These are phyloP conservation scores for Formica exsecta DNA, from an alignment of 1,140 invertebrate species.

Conservation along the genomic window DNA sequence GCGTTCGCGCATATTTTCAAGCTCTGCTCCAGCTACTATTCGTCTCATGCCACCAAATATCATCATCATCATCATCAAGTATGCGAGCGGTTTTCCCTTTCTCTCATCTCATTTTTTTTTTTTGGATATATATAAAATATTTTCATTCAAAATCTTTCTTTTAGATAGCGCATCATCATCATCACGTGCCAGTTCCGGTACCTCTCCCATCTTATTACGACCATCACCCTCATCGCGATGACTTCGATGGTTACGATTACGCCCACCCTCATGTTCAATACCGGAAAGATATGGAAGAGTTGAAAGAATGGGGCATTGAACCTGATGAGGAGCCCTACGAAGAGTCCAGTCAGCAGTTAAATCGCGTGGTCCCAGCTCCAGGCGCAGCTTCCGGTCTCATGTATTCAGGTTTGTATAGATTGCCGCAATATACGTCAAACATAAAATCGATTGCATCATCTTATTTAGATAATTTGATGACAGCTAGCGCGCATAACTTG, in stretches of 20 bases:
- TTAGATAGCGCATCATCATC: slow-evolving; percentile 87
- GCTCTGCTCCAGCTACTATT: slow-evolving; percentile 93
- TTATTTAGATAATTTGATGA: slow-evolving; percentile 71
- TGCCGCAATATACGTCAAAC: slow-evolving; percentile 72
- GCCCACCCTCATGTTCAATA: slow-evolving; percentile 83
- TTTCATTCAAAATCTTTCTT: slow-evolving; percentile 57
- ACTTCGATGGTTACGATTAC: slow-evolving; percentile 82
- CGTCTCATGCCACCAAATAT: slow-evolving; percentile 90
- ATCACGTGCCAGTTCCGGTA: slow-evolving; percentile 87
- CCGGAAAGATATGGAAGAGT: slow-evolving; percentile 84
- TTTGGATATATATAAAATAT: not conserved
- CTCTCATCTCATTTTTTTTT: not conserved
- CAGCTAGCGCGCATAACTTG: slow-evolving; percentile 77
- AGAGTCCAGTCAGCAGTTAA: slow-evolving; percentile 60
- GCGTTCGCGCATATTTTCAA: slow-evolving; percentile 94
- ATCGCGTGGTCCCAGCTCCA: slow-evolving; percentile 45
- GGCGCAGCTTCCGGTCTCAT: slow-evolving; percentile 39
- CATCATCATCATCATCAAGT: slow-evolving; percentile 92
- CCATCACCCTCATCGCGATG: slow-evolving; percentile 79
- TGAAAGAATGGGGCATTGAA: slow-evolving; percentile 85
- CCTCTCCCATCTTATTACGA: slow-evolving; percentile 81
- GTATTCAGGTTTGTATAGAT: slow-evolving; percentile 71
- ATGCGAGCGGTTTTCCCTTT: not conserved
- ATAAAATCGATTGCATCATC: slow-evolving; percentile 50
- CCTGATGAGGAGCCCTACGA: slow-evolving; percentile 81